Base-by-base conservation (phyloP, 1,140 invertebrate genomes). In the Zaprionus vittiger region DNA sequence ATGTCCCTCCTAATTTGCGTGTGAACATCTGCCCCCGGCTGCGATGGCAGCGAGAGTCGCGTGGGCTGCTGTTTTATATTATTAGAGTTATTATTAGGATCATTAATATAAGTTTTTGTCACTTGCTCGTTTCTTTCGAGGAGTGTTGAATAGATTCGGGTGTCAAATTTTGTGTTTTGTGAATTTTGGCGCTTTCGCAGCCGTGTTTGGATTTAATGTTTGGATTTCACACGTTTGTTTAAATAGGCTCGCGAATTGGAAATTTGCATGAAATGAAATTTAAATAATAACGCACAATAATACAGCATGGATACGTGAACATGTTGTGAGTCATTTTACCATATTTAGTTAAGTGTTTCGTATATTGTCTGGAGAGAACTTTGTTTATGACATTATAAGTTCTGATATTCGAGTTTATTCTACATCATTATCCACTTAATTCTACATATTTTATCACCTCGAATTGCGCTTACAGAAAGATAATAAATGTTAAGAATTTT, bases 1-100 rank as follows among this genome's bases (percentile, higher is more conserved):
- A 91, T 91, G 83, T 78, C 77, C 84, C 89, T 83, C 81, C 90
- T 91, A 91, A 91, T 91, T 91, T 91, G 90, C 90, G 90, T 91
- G 90, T 91, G 90, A 91, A 91, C 74, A 62, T 79, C 64, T 67
- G 17, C 68, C 63, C 67, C 62, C 79, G 62, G 55, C 68, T 41
- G 37, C 70, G 22, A 63, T 61, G 61, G 44, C 55, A 38, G 4
- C 12, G 24, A 44, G 57, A 60, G 71, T 70, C 75, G 76, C 75
- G 76, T 80, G 79, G 79, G 75, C 71, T 80, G 83, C 80, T 89
- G 85, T 89, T 90, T 89, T 83, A 84, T 89, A 83, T 85, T 78
- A 83, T 89, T 89, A 89, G 85, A 90, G 81, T 78, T 81, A 89
- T 89, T 90, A 89, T 89, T 89, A 90, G 84, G 85, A 90, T 90